These are phyloP conservation scores for Gasterosteus nipponicus DNA, from an alignment of 2,113 vertebrate species.

Conservation along the genomic window DNA sequence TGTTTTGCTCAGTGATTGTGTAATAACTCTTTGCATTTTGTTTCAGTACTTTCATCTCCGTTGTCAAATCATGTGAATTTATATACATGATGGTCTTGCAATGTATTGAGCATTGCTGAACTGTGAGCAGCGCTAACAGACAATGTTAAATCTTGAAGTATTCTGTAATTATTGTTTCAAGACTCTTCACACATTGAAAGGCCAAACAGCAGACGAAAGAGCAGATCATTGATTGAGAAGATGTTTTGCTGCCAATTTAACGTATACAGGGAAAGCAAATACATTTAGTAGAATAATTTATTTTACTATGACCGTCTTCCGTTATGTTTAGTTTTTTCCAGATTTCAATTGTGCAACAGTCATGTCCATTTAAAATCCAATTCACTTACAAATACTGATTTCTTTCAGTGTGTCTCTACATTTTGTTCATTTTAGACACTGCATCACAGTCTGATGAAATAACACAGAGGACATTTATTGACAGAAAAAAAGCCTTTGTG, in stretches of 20 bases:
- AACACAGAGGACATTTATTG: background rate
- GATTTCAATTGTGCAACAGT: background rate
- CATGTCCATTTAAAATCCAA: constrained; percentile 20
- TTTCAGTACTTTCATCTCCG: too few relatives aligned
- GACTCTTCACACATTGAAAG: constrained; percentile 3
- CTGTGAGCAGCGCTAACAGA: too few relatives aligned
- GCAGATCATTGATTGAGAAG: constrained; percentile 11
- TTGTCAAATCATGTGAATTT: too few relatives aligned
- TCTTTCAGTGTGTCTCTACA: too few relatives aligned
- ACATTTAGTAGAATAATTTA: background rate
- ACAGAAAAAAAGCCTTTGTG: background rate
- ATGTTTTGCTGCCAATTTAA: constrained; percentile 13
- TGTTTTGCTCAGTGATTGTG: too few relatives aligned
- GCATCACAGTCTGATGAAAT: background rate
- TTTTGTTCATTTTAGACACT: background rate
- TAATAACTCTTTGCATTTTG: too few relatives aligned
- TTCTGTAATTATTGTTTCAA: constrained; percentile 1
- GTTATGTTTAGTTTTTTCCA: background rate
- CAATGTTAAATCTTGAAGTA: too few relatives aligned
- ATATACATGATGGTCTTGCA: too few relatives aligned
- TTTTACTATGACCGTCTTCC: background rate
- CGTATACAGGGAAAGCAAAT: constrained; percentile 15
- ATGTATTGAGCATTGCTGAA: too few relatives aligned
- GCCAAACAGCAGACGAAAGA: background rate
- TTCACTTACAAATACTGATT: background rate